Evolutionary conservation across 2,888 invertebrate genomes (phyloP).

Genomic region (Calameuta idolon): DNA sequence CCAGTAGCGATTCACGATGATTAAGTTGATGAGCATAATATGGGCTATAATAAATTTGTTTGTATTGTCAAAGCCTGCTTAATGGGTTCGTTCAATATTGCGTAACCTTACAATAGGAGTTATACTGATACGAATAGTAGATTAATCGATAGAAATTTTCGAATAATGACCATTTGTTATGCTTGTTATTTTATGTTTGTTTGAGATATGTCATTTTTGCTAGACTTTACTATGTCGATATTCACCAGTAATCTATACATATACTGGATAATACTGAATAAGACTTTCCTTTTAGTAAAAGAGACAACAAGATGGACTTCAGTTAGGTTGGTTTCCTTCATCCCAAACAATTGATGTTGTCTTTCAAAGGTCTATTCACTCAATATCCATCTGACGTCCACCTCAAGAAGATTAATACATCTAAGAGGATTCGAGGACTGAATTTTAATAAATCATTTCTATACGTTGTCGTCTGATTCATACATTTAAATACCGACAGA

Average conservation of each 20-base stretch:
- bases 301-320: not conserved
- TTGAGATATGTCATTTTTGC: not conserved
- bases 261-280: not conserved
- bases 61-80: not conserved
- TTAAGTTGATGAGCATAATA: not conserved
- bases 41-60: not conserved
- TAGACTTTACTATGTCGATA: not conserved
- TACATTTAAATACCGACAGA: not conserved
- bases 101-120: too few species aligned
- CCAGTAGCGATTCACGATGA: not conserved
- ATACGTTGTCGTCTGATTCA: not conserved
- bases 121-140: not conserved
- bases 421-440: slow-evolving; percentile 5
- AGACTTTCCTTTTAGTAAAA: not conserved
- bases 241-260: not conserved
- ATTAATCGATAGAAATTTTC: not conserved
- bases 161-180: not conserved
- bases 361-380: not conserved
- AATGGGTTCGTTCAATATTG: not conserved
- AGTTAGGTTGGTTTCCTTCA: not conserved
- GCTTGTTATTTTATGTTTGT: not conserved
- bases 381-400: slow-evolving; percentile 7
- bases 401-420: slow-evolving; percentile 16
- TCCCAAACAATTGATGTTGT: not conserved
- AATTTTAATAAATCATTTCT: slow-evolving; percentile 13